These are phyloP conservation scores for Brachionus asplanchnoidis DNA, from an alignment of 1,140 invertebrate species.

Conservation along the genomic window DNA sequence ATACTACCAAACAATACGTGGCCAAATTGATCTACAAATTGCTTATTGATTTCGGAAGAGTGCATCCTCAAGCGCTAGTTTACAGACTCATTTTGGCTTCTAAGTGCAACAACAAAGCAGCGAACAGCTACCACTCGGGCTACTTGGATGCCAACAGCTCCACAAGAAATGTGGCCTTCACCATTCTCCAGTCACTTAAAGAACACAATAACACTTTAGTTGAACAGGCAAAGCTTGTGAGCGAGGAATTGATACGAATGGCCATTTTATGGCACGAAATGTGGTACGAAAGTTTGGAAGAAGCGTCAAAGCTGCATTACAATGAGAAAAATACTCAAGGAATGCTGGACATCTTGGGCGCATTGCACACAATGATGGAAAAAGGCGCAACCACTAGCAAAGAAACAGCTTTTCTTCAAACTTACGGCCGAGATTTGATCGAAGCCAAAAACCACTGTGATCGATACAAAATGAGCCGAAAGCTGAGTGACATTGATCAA, in stretches of 20 bases:
- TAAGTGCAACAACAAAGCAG: constrained; percentile 72
- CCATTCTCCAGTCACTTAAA: constrained; percentile 88
- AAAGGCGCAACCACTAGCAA: constrained; percentile 88
- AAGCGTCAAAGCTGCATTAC: constrained; percentile 91
- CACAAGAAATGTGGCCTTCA: constrained; percentile 71
- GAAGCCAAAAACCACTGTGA: constrained; percentile 90
- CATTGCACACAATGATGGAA: constrained; percentile 86
- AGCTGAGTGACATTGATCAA: constrained; percentile 84
- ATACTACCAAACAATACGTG: constrained; percentile 79
- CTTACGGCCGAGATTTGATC: constrained; percentile 84
- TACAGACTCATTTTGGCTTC: constrained; percentile 95
- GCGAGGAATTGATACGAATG: constrained; percentile 92
- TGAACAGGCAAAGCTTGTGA: constrained; percentile 81
- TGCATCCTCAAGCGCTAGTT: constrained; percentile 76
- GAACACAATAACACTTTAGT: constrained; percentile 86
- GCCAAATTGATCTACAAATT: constrained; percentile 84
- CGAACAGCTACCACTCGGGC: neutral
- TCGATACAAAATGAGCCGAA: constrained; percentile 73
- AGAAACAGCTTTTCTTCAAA: constrained; percentile 83
- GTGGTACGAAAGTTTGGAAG: constrained; percentile 97
- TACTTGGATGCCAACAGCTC: constrained; percentile 61
- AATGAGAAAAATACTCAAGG: constrained; percentile 67
- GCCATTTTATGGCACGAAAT: constrained; percentile 99
- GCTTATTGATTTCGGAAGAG: constrained; percentile 81
- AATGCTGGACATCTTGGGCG: constrained; percentile 91